Conservation (phyloP, 2,113 vertebrate genomes). For the Ginglymostoma cirratum region DNA sequence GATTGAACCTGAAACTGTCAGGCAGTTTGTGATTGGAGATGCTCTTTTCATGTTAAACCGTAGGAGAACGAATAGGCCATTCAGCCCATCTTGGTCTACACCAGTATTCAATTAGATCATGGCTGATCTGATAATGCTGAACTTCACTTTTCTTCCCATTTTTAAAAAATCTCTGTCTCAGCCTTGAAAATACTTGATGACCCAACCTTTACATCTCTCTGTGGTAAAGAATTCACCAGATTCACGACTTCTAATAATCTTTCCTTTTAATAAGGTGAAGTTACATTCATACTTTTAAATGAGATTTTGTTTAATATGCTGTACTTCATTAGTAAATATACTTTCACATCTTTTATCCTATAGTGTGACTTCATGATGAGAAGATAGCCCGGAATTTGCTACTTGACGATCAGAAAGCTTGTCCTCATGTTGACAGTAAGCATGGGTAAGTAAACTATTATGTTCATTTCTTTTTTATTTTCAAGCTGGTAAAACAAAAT, state of each 20-base stretch:
- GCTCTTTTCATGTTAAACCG: not conserved
- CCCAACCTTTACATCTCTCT: too few species aligned
- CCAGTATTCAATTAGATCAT: too few species aligned
- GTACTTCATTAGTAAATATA: not conserved
- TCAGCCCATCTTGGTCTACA: too few species aligned
- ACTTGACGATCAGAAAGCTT: not conserved
- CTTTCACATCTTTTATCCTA: not conserved
- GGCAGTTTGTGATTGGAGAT: not conserved
- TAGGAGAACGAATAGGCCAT: too few species aligned
- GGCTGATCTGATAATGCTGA: too few species aligned
- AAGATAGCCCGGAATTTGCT: not conserved
- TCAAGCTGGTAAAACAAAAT: not conserved
- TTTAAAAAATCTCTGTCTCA: too few species aligned
- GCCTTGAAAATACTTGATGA: too few species aligned
- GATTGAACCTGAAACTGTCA: not conserved
- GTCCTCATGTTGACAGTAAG: conserved; percentile 32
- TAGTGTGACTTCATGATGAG: not conserved
- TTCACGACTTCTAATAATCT: not conserved
- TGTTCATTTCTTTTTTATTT: not conserved
- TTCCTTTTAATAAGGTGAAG: not conserved
- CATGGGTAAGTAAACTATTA: conserved; percentile 7
- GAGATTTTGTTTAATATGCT: not conserved
- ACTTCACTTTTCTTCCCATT: too few species aligned
- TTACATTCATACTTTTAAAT: not conserved
- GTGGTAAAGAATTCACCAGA: too few species aligned